Evolutionary conservation across 2,888 invertebrate genomes (phyloP), one percentile per base, ranked within the genome.

Genomic region (Hydroisotoma schaefferi): DNA sequence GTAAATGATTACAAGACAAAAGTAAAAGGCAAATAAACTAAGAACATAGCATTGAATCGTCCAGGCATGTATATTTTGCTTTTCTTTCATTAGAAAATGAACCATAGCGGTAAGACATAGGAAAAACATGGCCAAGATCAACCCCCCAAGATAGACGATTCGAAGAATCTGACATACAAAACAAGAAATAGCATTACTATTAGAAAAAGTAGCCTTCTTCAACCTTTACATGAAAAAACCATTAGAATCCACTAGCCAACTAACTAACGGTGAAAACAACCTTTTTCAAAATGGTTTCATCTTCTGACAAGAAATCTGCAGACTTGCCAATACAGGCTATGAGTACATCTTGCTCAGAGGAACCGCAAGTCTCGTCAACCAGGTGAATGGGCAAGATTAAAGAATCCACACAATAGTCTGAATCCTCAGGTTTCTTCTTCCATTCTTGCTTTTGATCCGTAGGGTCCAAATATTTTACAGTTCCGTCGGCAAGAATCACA

Each of bases 11-110:
- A 88, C 88, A 76, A 91, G 82, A 75, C 84, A 80, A 68, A 88
- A 81, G 75, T 82, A 87, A 1, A 85, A 86, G n/a, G 83, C 73
- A 61, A 87, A 78, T 73, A 87, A 81, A 75, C 83, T 84, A 65
- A 80, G 77, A 33, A 86, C 83, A 71, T 88, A 83, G 72, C 86
- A 85, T 77, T 87, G 86, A 47, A 88, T 79, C 15, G 85, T 87
- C 73, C 84, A 83, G 0, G 88, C 88, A 63, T 88, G 87, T 20
- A 88, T 79, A 77, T 88, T 88, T 59, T 83, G 82, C 57, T 87
- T 78, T 73, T 82, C 82, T 1, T 87, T 83, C 57, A 88, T 77
- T 3, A 80, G 80, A 46, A 81, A 76, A 76, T 88, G 87, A 27
- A 87, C 86, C 63, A 84, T 49, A 60, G 87, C 76, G 0, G 88